Percentiles rank a stretch among this genome's conserved stretches.
phyloP scores from a whole-genome alignment of 92 coral and sea anemone species.

The Epizoanthus illoricatus region DNA sequence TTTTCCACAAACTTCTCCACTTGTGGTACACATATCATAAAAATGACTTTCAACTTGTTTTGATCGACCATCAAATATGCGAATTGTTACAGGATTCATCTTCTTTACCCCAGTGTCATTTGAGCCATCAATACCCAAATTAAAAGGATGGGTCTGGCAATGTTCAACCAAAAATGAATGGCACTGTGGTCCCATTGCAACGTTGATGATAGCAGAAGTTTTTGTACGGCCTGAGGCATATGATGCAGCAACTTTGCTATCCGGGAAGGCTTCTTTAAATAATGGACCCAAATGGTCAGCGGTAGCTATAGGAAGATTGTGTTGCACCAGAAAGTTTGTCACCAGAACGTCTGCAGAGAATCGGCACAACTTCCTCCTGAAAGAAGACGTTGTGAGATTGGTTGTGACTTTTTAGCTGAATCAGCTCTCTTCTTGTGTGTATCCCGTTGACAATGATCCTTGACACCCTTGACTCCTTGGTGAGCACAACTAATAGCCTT shows the following conservation, averaged over 20 bases:
- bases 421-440: slow-evolving; percentile 40
- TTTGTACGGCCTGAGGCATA: slow-evolving; percentile 52
- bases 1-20: slow-evolving; percentile 52
- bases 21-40: slow-evolving; percentile 64
- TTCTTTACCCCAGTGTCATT: slow-evolving; percentile 54
- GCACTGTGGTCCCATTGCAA: slow-evolving; percentile 44
- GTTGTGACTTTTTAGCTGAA: slow-evolving; percentile 31
- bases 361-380: neutral
- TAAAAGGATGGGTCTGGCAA: slow-evolving; percentile 61
- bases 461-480: no score
- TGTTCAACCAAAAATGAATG: slow-evolving; percentile 44
- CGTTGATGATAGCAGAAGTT: slow-evolving; percentile 48
- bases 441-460: no score
- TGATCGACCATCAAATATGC: slow-evolving; percentile 54
- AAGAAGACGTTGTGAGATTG: slow-evolving; percentile 23
- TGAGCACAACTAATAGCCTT: no score
- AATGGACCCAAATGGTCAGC: slow-evolving; percentile 44
- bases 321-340: slow-evolving; percentile 53
- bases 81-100: slow-evolving; percentile 53
- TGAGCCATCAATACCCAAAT: slow-evolving; percentile 60
- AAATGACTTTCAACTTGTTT: slow-evolving; percentile 57
- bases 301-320: slow-evolving; percentile 42
- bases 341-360: slow-evolving; percentile 46
- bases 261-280: slow-evolving; percentile 49
- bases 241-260: slow-evolving; percentile 50